Evolutionary conservation across 2,888 invertebrate species (phyloP), one percentile per base, ranked within the genome.

Genomic region (Drosophila quasianomalipes): DNA sequence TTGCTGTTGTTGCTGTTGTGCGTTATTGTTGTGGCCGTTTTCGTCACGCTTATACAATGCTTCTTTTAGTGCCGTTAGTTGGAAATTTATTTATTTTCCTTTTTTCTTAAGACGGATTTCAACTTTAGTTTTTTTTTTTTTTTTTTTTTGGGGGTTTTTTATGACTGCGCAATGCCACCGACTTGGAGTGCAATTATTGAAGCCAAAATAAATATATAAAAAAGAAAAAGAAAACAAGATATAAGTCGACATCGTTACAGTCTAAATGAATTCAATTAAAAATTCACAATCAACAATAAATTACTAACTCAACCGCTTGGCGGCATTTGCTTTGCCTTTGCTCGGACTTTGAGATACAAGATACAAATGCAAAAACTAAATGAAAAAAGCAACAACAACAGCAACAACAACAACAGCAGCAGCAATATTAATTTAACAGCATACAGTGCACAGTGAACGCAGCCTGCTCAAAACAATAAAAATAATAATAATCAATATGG

Each of bases 181-280:
- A 66, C 65, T 76, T 66, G 57, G 66, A 67, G 47, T 71, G 75
- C 74, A 74, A 67, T 70, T 61, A 66, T 72, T 53, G 52, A 35
- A 62, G 65, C 61, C 52, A 54, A 58, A 44, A 66, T 28, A 68
- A 63, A 69, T 61, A 51, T 26, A 57, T 55, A 31, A n/a, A 31
- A n/a, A 69, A n/a, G 58, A 44, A 9, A 33, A 47, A 44, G 22
- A 74, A 39, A 51, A 14, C 22, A 58, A 44, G 41, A 68, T 31
- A 16, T 22, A 67, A n/a, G 37, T 66, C 58, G 33, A 47, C 54
- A 59, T 70, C 64, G 79, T 72, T 76, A 58, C 44, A 64, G 68
- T 68, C 66, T 59, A 74, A 83, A 76, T 79, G 76, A 84, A 89
- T 85, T 89, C 82, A 88, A 87, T 89, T 87, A 87, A 87, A 86